Base-by-base conservation (phyloP, 2,113 vertebrate species). In the Lichenostomus cassidix region DNA sequence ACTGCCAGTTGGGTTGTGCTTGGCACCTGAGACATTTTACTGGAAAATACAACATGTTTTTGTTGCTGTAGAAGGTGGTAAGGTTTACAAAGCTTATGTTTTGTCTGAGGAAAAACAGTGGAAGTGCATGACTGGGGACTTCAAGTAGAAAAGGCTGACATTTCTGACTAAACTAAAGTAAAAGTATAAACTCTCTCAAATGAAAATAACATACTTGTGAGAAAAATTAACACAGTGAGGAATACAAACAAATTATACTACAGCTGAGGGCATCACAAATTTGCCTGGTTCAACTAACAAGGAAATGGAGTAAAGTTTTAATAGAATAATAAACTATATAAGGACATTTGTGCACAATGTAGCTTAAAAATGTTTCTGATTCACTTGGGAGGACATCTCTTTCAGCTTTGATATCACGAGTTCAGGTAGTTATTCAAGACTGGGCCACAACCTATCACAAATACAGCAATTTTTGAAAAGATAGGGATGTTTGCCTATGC, bases 31-130 rank as follows among this genome's bases (percentile, higher is more conserved):
- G 64, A 81, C 0, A 1, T 78, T 92, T 92, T 90, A 88, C 73
- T 95, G 92, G 90, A 96, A 95, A 93, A 95, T 74, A 94, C 75
- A 95, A 62, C 82, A 86, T 91, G 87, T 70, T 97, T 96, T 96
- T 92, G 68, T 95, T 88, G 60, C 71, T 93, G 60, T 56, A 95
- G 60, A 81, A 91, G 82, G 82, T 93, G 92, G 68, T 71, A 78
- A 87, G 37, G 82, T 90, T 96, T 93, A 87, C 60, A 93, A 73
- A 95, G 56, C 83, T 70, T 88, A 88, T 92, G 93, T 88, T 96
- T 90, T 88, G 88, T 96, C 84, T 88, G 67, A 84, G 42, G 42
- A 83, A 95, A 94, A 95, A 90, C 71, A 92, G 68, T 37, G 59
- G 47, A 95, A 92, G 35, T 88, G 71, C 87, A 88, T 44, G 87